These are phyloP conservation scores for Trichosurus vulpecula DNA, from an alignment of 2,797 vertebrate species.

Conservation along the genomic window DNA sequence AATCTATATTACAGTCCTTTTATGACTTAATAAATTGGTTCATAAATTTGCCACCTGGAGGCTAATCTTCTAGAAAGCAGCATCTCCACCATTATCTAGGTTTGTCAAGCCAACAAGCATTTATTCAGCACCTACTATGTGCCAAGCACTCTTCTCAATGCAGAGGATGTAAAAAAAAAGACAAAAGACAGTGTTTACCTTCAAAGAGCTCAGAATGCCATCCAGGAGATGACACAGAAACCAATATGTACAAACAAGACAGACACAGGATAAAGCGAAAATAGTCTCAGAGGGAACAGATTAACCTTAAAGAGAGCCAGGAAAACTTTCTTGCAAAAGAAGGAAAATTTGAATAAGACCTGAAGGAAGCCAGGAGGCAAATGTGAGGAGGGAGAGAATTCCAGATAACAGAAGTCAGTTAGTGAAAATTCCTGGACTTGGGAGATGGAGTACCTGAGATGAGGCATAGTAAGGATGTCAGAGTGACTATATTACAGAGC, in stretches of 20 bases:
- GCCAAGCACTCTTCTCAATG: neutral
- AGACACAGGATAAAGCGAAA: neutral
- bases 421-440: too few species aligned
- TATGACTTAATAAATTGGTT: neutral
- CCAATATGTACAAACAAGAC: too few species aligned
- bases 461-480: neutral
- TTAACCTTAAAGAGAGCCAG: neutral
- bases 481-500: neutral
- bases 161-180: neutral
- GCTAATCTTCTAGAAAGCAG: neutral
- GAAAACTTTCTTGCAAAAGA: neutral
- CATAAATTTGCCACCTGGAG: neutral
- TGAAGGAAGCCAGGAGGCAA: neutral
- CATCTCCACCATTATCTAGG: neutral
- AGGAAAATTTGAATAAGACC: too few species aligned
- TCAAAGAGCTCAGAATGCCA: neutral
- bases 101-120: neutral
- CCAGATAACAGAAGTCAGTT: too few species aligned
- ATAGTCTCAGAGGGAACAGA: neutral
- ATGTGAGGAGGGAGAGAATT: neutral
- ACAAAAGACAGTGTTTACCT: neutral
- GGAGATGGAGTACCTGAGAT: neutral
- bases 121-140: neutral
- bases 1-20: neutral
- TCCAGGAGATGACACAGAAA: neutral